Evolutionary conservation across 2,797 vertebrate species (phyloP).

Genomic region (Falco columbarius): DNA sequence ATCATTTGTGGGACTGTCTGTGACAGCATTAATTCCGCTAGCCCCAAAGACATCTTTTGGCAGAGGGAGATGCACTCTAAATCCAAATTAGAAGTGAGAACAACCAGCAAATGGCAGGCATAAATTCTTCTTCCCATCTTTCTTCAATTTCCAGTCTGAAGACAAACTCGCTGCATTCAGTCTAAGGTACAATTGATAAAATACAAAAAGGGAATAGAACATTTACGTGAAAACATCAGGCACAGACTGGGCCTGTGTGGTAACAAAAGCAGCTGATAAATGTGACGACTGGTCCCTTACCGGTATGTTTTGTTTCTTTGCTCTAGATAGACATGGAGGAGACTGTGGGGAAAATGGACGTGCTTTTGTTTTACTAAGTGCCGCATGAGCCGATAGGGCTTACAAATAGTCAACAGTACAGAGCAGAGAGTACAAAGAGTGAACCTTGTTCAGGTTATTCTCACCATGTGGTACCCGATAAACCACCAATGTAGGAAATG

Average conservation of each 20-base stretch:
- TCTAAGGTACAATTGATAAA: slow-evolving; percentile 34
- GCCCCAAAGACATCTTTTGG: slow-evolving; percentile 39
- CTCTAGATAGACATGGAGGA: not conserved
- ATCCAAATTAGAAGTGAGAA: slow-evolving; percentile 56
- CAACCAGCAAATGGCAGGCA: slow-evolving; percentile 43
- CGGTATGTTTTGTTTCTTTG: not conserved
- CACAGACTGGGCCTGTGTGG: not conserved
- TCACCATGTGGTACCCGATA: slow-evolving; percentile 91
- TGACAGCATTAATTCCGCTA: not conserved
- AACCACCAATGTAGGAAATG: slow-evolving; percentile 82
- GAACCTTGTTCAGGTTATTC: not conserved
- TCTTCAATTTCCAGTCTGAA: slow-evolving; percentile 56
- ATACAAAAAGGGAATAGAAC: slow-evolving; percentile 3
- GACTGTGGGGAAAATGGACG: not conserved
- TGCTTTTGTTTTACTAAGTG: not conserved
- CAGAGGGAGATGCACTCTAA: slow-evolving; percentile 42
- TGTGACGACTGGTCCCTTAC: not conserved
- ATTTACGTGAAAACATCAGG: slow-evolving; percentile 2
- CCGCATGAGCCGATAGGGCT: not conserved
- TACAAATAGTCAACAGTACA: not conserved
- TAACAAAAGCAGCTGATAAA: not conserved
- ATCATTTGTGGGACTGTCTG: not conserved
- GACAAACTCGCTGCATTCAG: slow-evolving; percentile 20
- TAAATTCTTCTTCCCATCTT: slow-evolving; percentile 47
- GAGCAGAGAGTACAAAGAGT: not conserved